Percentiles rank a stretch among this genome's conserved stretches.
Evolutionary conservation across 1,140 invertebrate genomes (phyloP).

Genomic region (Drosophila rhopaloa): DNA sequence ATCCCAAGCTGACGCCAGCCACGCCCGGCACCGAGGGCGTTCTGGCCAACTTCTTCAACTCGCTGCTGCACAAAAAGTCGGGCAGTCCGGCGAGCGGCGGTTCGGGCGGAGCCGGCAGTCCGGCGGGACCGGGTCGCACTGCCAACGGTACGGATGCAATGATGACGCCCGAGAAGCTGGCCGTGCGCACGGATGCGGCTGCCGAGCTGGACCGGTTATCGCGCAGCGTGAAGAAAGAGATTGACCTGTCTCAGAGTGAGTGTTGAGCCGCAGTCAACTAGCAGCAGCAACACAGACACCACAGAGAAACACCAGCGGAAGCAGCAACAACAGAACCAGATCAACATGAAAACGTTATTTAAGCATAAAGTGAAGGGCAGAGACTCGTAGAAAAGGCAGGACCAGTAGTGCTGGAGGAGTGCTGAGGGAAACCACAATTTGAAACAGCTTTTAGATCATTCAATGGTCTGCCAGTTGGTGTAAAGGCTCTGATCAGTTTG

Average conservation of each 20-base stretch:
- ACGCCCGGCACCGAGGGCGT: conserved; percentile 95
- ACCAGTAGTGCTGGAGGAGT: not conserved
- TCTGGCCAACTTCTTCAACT: conserved; percentile 99
- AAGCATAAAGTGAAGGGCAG: conserved; percentile 35
- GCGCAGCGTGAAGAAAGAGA: conserved; percentile 84
- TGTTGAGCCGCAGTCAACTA: conserved; percentile 62
- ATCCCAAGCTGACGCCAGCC: conserved; percentile 87
- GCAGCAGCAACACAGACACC: conserved; percentile 19
- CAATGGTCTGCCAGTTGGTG: conserved; percentile 20
- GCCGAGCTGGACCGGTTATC: conserved; percentile 96
- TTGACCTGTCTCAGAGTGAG: conserved; percentile 83
- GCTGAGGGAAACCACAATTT: not conserved
- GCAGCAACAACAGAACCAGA: conserved; percentile 27
- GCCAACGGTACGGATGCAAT: conserved; percentile 79
- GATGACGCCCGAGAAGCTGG: conserved; percentile 87
- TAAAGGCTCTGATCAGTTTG: conserved; percentile 11
- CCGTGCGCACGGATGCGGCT: conserved; percentile 94
- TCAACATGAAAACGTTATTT: conserved; percentile 15
- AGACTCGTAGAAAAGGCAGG: conserved; percentile 20
- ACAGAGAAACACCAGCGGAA: conserved; percentile 5
- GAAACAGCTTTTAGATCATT: conserved; percentile 14
- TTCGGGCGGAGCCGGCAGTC: conserved; percentile 62
- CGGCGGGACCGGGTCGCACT: conserved; percentile 64
- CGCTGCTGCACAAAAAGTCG: conserved; percentile 96
- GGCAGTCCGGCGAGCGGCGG: conserved; percentile 88